Evolutionary conservation across 2,888 invertebrate genomes (phyloP).

Genomic region (Plebejus anna): DNA sequence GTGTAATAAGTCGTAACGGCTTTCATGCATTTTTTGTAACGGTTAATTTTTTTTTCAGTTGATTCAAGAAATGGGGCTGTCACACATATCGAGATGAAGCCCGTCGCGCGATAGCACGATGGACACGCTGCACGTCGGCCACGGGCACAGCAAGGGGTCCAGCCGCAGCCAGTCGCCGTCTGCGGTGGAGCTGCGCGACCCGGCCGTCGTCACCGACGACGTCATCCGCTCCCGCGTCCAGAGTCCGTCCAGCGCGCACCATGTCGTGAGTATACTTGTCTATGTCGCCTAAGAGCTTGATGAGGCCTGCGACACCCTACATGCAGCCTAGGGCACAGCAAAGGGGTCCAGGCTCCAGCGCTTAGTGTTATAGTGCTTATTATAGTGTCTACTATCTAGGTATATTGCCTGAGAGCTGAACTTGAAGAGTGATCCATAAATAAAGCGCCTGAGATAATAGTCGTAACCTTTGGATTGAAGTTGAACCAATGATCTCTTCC

Average conservation of each 20-base stretch:
- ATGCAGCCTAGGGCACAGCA: constrained; percentile 73
- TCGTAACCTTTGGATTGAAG: too few species aligned
- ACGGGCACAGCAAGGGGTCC: constrained; percentile 79
- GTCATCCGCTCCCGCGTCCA: constrained; percentile 72
- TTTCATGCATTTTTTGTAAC: not conserved
- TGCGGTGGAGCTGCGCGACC: constrained; percentile 68
- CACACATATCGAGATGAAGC: constrained; percentile 15
- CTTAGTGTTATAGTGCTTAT: too few species aligned
- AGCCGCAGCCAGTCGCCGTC: constrained; percentile 82
- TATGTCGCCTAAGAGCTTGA: not conserved
- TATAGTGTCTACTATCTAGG: too few species aligned
- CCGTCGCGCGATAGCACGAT: constrained; percentile 41
- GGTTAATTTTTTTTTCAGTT: not conserved
- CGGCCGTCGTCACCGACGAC: constrained; percentile 65
- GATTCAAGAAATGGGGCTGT: constrained; percentile 1
- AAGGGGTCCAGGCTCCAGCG: constrained; percentile 79
- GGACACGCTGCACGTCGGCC: constrained; percentile 70
- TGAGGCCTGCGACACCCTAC: constrained; percentile 53
- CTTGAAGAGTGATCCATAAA: too few species aligned
- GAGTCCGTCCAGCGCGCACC: constrained; percentile 66
- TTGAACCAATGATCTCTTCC: too few species aligned
- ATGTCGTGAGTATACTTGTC: constrained; percentile 45
- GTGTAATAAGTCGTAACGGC: too few species aligned
- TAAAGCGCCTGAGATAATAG: too few species aligned
- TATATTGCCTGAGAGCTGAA: too few species aligned